Percentiles rank a stretch among this genome's conserved stretches.
These are phyloP conservation scores for Clamator glandarius DNA, from an alignment of 2,797 vertebrate genomes.

Conservation along the genomic window DNA sequence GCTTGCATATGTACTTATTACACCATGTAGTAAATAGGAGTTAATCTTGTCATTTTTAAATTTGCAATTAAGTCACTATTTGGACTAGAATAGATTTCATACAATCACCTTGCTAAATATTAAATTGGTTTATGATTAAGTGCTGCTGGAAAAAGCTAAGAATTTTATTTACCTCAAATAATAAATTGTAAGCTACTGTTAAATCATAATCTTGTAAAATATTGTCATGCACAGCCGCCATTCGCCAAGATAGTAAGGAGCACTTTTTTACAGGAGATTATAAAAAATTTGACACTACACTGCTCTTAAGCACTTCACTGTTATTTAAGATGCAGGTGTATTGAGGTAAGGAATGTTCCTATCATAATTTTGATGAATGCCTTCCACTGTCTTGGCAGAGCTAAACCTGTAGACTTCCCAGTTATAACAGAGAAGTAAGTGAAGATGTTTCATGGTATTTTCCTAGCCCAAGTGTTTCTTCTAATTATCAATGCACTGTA, in stretches of 20 bases:
- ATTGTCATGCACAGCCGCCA: too few species aligned
- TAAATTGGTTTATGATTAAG: too few species aligned
- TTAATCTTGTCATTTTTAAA: too few species aligned
- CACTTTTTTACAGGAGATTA: not conserved
- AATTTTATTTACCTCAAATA: too few species aligned
- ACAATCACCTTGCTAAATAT: too few species aligned
- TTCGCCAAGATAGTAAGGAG: not conserved
- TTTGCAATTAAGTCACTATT: too few species aligned
- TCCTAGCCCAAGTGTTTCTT: not conserved
- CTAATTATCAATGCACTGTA: not conserved
- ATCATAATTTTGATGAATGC: not conserved
- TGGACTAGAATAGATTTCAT: too few species aligned
- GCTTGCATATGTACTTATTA: too few species aligned
- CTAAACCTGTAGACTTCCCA: not conserved
- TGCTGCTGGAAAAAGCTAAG: too few species aligned
- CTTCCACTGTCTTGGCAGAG: not conserved
- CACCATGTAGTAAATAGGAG: too few species aligned
- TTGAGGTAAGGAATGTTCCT: not conserved
- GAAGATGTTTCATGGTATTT: not conserved
- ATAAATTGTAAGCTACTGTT: too few species aligned
- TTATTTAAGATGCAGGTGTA: not conserved
- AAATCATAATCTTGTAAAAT: too few species aligned
- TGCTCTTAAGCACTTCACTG: not conserved
- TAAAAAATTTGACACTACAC: not conserved
- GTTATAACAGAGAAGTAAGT: not conserved